Base-by-base conservation (phyloP, 2,113 vertebrate species). In the Pelodiscus sinensis region DNA sequence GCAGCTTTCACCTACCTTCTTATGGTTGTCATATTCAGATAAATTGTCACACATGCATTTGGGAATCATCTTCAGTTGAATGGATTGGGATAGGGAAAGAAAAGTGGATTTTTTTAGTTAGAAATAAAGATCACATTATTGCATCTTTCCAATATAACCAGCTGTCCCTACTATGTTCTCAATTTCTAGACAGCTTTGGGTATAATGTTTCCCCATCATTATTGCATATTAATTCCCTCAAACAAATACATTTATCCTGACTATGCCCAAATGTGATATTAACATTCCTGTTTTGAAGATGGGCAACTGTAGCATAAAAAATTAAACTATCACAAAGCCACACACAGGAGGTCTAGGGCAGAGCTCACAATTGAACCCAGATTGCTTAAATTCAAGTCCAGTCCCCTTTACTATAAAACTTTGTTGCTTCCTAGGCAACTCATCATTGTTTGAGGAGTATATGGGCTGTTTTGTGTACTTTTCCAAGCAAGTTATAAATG, bases 91-190 rank as follows among this genome's bases (percentile, higher is more conserved):
- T 52, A 90, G 79, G 38, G 82, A 50, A 93, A 91, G 91, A 38
- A 86, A 94, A 91, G 81, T 50, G 31, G 12, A 87, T 65, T 75
- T 71, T 75, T 44, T 54, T n/a, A 92, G 92, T 84, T 56, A 83
- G 52, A 93, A 91, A 84, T 80, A 87, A 91, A 84, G 77, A 93
- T 58, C 22, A 75, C 18, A 57, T 88, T 90, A 77, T 83, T 86
- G 14, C 22, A 1, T 60, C 25, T 83, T 35, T 81, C 12, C 60
- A 68, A 88, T 73, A 84, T 80, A 93, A 85, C 62, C 8, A 54
- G 2, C 10, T 25, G 21, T 57, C 1, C 68, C 75, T 86, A 92
- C 86, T 27, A 78, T 27, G 10, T 44, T 81, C 86, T 88, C 82
- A 85, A 35, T 31, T 2, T 44, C 68, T 60, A 75, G 38, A 21